A percentile compares a stretch with the other conserved stretches of the same genome.
These are phyloP conservation scores for Atherinomorus stipes DNA, from an alignment of 2,113 vertebrate genomes.

Conservation along the genomic window DNA sequence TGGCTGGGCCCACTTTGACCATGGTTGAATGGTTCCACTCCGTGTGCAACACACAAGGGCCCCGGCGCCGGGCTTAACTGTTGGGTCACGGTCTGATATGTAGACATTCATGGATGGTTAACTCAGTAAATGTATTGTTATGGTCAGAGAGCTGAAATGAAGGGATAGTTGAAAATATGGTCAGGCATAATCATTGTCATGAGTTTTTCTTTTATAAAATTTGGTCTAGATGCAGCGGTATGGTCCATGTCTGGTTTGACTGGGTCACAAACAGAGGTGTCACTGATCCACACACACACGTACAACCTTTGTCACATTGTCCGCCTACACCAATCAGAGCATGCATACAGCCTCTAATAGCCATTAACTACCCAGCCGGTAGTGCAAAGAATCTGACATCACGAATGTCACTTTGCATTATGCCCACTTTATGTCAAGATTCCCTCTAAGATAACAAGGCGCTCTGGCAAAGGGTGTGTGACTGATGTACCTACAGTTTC, in stretches of 20 bases:
- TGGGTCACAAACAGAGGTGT: constrained; percentile 32
- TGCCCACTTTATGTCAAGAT: constrained; percentile 55
- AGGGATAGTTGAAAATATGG: constrained; percentile 45
- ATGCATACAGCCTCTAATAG: constrained; percentile 65
- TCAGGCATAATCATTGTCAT: constrained; percentile 40
- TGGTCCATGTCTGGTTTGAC: constrained; percentile 25
- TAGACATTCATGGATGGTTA: constrained; percentile 75
- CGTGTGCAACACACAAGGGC: constrained; percentile 49
- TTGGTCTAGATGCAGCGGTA: constrained; percentile 38
- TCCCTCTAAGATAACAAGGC: constrained; percentile 62
- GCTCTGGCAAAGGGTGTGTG: constrained; percentile 25
- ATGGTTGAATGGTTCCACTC: constrained; percentile 64
- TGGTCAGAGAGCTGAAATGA: constrained; percentile 41
- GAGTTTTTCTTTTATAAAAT: constrained; percentile 33
- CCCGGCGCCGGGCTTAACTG: constrained; percentile 76
- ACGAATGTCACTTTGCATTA: constrained; percentile 77
- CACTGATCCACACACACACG: constrained; percentile 24
- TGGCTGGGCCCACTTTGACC: constrained; percentile 75
- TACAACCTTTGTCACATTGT: constrained; percentile 57
- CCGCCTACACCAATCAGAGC: constrained; percentile 63
- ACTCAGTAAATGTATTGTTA: constrained; percentile 70
- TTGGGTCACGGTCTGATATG: constrained; percentile 75
- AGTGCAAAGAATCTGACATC: constrained; percentile 81
- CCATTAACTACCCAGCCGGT: constrained; percentile 77
- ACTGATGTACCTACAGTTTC: background rate